Percentiles rank a stretch among this genome's conserved stretches.
Evolutionary conservation across 2,888 invertebrate genomes (phyloP).

Genomic region (Malthinus flaveolus): DNA sequence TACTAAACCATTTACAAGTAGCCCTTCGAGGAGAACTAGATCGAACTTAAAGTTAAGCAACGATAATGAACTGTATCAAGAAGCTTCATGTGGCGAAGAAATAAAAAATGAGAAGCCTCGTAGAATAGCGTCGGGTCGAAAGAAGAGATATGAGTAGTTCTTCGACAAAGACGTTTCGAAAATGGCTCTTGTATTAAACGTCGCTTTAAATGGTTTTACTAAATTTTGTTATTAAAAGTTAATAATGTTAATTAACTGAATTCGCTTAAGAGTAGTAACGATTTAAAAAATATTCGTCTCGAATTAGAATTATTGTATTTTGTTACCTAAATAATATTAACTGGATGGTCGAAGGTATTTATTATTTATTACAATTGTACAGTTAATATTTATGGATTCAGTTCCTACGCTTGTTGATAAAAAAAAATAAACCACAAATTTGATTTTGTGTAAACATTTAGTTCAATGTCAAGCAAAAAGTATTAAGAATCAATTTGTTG

Average conservation of each 20-base stretch:
- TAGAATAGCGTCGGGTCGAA: constrained; percentile 16
- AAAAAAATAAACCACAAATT: constrained; percentile 7
- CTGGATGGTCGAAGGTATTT: too few relatives aligned
- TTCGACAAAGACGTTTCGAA: too few relatives aligned
- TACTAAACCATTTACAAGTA: not conserved
- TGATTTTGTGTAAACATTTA: constrained; percentile 13
- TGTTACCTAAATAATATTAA: too few relatives aligned
- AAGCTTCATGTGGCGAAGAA: constrained; percentile 9
- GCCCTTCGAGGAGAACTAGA: constrained; percentile 27
- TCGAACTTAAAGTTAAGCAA: constrained; percentile 17
- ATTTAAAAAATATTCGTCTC: too few relatives aligned
- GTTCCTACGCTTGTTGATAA: not conserved
- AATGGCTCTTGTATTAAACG: too few relatives aligned
- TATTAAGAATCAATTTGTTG: constrained; percentile 7
- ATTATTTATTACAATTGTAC: too few relatives aligned
- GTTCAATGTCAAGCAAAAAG: constrained; percentile 18
- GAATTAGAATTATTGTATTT: too few relatives aligned
- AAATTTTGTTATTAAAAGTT: too few relatives aligned
- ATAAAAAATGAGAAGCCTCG: constrained; percentile 13
- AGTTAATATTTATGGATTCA: too few relatives aligned
- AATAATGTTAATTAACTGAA: too few relatives aligned
- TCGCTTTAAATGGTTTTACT: too few relatives aligned
- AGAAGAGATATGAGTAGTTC: constrained; percentile 5
- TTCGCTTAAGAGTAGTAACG: too few relatives aligned
- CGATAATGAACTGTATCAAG: not conserved